Evolutionary conservation across 2,797 vertebrate genomes (phyloP).

Genomic region (Mormyrus proboscirostris): DNA sequence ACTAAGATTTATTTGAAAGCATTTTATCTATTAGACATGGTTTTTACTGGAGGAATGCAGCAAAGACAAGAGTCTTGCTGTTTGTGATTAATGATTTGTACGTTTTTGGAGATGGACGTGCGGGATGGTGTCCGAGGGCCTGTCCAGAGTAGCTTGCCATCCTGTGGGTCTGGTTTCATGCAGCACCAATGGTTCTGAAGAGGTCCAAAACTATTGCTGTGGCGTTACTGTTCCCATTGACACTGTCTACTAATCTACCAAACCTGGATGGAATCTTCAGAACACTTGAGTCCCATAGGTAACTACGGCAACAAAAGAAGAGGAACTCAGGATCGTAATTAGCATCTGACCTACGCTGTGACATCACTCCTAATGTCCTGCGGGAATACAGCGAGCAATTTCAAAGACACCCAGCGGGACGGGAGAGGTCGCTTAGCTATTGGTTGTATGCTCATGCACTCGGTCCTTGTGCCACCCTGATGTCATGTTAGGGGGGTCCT

Average conservation of each 20-base stretch:
- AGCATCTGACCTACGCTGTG: not conserved
- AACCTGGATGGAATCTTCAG: slow-evolving; percentile 6
- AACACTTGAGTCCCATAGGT: not conserved
- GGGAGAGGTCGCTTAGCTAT: not conserved
- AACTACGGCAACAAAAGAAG: not conserved
- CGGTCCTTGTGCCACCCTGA: not conserved
- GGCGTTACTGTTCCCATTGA: not conserved
- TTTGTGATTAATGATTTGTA: slow-evolving; percentile 62
- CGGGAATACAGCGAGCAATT: not conserved
- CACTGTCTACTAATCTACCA: slow-evolving; percentile 33
- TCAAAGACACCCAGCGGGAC: not conserved
- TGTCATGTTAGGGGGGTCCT: not conserved
- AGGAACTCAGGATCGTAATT: not conserved
- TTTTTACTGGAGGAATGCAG: slow-evolving; percentile 65
- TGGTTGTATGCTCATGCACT: not conserved
- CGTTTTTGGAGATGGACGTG: not conserved
- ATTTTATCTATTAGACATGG: slow-evolving; percentile 78
- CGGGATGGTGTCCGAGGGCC: not conserved
- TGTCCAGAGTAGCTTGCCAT: not conserved
- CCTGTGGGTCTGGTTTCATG: slow-evolving; percentile 40
- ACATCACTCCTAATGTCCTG: not conserved
- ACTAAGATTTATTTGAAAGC: slow-evolving; percentile 87
- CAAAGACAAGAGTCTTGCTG: slow-evolving; percentile 63
- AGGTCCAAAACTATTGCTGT: too few species aligned
- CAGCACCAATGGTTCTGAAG: not conserved